phyloP scores from a whole-genome alignment of 1,140 invertebrate genomes.

The Bombus polaris region DNA sequence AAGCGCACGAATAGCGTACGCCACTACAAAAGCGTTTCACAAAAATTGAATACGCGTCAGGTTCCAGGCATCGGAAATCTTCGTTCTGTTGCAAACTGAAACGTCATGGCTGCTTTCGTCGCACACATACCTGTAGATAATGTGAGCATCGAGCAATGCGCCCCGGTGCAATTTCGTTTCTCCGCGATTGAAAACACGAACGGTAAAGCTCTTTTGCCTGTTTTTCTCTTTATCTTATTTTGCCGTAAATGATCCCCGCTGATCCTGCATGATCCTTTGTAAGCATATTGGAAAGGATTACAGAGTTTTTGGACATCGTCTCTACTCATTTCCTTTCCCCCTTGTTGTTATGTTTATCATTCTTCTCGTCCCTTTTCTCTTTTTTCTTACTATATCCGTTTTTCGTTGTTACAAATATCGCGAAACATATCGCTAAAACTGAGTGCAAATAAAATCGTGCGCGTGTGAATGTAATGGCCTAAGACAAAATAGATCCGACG shows the following conservation, averaged over 20 bases:
- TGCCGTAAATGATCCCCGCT: not conserved
- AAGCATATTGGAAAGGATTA: conserved; percentile 18
- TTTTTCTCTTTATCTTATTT: not conserved
- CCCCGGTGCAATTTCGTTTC: not conserved
- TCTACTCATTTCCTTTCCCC: not conserved
- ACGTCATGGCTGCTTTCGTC: conserved; percentile 1
- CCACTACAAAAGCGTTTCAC: not conserved
- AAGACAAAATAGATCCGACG: not conserved
- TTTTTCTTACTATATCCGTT: no score
- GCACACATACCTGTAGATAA: not conserved
- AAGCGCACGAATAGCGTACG: not conserved
- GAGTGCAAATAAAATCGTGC: not conserved
- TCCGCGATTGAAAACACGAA: not conserved
- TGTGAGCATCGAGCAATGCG: not conserved
- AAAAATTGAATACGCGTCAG: conserved; percentile 16
- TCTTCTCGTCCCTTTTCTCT: not conserved
- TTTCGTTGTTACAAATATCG: not conserved
- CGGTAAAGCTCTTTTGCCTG: not conserved
- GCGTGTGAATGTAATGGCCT: not conserved
- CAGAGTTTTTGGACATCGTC: no score
- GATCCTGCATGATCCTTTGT: not conserved
- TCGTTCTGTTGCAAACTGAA: not conserved
- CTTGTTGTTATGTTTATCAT: no score
- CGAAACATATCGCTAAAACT: not conserved
- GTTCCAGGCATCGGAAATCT: not conserved